phyloP scores from a whole-genome alignment of 1,140 invertebrate genomes.

The Amyelois transitella region DNA sequence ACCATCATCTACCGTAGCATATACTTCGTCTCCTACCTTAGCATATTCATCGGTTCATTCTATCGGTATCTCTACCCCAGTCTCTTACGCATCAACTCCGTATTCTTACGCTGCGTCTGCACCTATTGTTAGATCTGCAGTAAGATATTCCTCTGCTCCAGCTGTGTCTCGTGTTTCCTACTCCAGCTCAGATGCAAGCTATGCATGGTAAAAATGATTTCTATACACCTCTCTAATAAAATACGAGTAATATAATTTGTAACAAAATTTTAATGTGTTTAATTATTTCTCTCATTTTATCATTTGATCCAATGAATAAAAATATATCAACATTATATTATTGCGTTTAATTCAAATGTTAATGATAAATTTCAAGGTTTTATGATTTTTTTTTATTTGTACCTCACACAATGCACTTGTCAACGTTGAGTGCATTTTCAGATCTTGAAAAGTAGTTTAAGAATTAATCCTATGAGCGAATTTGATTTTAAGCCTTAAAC shows the following conservation, averaged over 20 bases:
- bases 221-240: not conserved
- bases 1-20: slow-evolving; percentile 28
- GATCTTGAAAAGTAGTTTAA: too few species aligned
- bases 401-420: too few species aligned
- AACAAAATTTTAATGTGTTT: not conserved
- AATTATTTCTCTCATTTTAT: not conserved
- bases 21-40: slow-evolving; percentile 2
- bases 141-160: slow-evolving; percentile 30
- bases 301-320: not conserved
- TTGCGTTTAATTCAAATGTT: not conserved
- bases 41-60: slow-evolving; percentile 26
- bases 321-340: not conserved
- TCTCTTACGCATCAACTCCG: slow-evolving; percentile 20
- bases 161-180: slow-evolving; percentile 22
- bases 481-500: too few species aligned
- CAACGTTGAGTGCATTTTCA: too few species aligned
- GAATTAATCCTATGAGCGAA: too few species aligned
- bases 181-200: slow-evolving; percentile 21
- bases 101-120: slow-evolving; percentile 28
- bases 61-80: not conserved
- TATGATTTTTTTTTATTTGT: too few species aligned
- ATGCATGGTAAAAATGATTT: slow-evolving; percentile 35
- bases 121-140: slow-evolving; percentile 23
- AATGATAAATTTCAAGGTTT: not conserved
- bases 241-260: not conserved